Evolutionary conservation across 2,888 invertebrate species (phyloP).

Genomic region (Teleogryllus oceanicus): DNA sequence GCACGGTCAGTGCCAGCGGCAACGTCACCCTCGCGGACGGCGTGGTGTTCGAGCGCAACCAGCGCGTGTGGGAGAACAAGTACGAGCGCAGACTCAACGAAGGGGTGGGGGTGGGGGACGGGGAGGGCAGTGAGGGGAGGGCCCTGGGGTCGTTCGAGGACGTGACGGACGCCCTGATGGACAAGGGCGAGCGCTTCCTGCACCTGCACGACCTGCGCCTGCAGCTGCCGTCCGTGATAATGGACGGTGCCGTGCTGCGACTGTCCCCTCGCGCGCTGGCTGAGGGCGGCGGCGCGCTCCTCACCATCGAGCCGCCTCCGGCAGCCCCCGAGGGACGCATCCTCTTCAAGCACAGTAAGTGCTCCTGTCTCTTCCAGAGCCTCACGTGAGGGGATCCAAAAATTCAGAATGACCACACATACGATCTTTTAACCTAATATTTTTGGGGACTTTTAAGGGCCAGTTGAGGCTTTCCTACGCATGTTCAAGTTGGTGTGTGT

Average conservation of each 20-base stretch:
- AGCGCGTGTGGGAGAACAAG: slow-evolving; percentile 55
- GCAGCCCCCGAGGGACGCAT: slow-evolving; percentile 54
- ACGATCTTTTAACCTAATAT: too few species aligned
- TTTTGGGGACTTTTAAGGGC: too few species aligned
- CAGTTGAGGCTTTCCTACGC: too few species aligned
- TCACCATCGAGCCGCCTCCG: slow-evolving; percentile 68
- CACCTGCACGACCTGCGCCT: slow-evolving; percentile 74
- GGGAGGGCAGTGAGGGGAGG: slow-evolving; percentile 38
- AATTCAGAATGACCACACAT: too few species aligned
- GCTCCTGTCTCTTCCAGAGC: slow-evolving; percentile 31
- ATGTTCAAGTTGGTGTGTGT: too few species aligned
- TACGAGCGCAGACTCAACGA: slow-evolving; percentile 42
- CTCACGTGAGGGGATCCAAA: too few species aligned
- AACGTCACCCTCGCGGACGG: slow-evolving; percentile 66
- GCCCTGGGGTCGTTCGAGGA: slow-evolving; percentile 46
- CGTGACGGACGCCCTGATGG: slow-evolving; percentile 62
- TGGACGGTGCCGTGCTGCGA: slow-evolving; percentile 68
- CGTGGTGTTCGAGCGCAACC: slow-evolving; percentile 62
- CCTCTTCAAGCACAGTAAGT: slow-evolving; percentile 67
- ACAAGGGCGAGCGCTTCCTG: slow-evolving; percentile 67
- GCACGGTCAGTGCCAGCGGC: slow-evolving; percentile 59
- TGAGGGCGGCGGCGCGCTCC: slow-evolving; percentile 64
- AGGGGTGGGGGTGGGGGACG: slow-evolving; percentile 39
- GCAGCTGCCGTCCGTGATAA: slow-evolving; percentile 66
- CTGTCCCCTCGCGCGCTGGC: slow-evolving; percentile 71